phyloP scores from a whole-genome alignment of 2,888 invertebrate species.

The Hirudinaria manillensis region DNA sequence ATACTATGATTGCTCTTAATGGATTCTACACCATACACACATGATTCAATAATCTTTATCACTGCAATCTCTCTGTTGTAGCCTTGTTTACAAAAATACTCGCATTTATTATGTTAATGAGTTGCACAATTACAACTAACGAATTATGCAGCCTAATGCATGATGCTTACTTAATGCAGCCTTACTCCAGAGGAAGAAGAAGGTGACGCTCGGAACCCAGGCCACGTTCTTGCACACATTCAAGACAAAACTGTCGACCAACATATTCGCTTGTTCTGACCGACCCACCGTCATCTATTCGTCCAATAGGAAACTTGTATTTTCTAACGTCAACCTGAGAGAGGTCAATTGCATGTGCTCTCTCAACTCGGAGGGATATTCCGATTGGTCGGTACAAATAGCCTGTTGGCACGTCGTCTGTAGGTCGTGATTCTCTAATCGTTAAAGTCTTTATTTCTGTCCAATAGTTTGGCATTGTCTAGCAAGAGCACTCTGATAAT shows the following conservation, averaged over 20 bases:
- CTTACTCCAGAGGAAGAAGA: slow-evolving; percentile 60
- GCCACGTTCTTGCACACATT: slow-evolving; percentile 88
- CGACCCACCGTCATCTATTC: slow-evolving; percentile 97
- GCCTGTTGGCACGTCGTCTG: no score
- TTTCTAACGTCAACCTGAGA: slow-evolving; percentile 80
- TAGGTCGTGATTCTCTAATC: background rate
- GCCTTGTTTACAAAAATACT: background rate
- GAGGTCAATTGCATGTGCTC: slow-evolving; percentile 91
- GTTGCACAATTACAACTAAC: background rate
- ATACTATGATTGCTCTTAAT: no score
- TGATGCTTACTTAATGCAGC: background rate
- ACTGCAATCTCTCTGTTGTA: no score
- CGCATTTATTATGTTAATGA: background rate
- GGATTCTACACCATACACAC: no score
- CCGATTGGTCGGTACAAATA: slow-evolving; percentile 66
- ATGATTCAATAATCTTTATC: no score
- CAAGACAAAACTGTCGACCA: slow-evolving; percentile 65
- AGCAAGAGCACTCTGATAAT: slow-evolving; percentile 84
- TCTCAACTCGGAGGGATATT: slow-evolving; percentile 86
- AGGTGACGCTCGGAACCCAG: slow-evolving; percentile 92
- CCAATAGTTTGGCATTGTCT: slow-evolving; percentile 68
- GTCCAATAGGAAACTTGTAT: slow-evolving; percentile 94
- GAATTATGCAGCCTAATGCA: background rate
- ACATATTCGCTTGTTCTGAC: slow-evolving; percentile 97
- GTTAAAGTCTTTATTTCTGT: background rate